These are phyloP conservation scores for Orchesellides sinensis DNA, from an alignment of 2,888 invertebrate genomes.

Conservation along the genomic window DNA sequence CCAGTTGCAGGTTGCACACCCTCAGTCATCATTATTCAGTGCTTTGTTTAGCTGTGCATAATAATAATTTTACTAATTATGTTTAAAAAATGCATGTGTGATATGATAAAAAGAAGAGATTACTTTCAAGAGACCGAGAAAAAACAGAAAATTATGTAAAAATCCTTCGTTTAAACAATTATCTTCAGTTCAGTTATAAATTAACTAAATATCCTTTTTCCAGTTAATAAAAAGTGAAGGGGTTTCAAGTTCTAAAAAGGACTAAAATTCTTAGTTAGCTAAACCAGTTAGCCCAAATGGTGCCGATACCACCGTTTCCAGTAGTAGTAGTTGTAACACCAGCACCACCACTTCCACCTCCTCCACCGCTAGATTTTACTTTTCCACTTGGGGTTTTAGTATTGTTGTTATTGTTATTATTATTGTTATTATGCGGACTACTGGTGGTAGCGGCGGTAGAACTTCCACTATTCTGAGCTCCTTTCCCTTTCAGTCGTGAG, in stretches of 20 bases:
- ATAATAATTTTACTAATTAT: background rate
- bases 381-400: conserved; percentile 34
- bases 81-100: background rate
- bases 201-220: no score
- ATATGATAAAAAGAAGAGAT: conserved; percentile 35
- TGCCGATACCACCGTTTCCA: conserved; percentile 59
- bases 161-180: conserved; percentile 1
- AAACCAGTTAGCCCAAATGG: conserved; percentile 71
- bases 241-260: conserved; percentile 37
- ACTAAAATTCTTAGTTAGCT: conserved; percentile 28
- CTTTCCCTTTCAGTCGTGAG: conserved; percentile 67
- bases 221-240: conserved; percentile 49
- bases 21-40: no score
- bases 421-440: conserved; percentile 33
- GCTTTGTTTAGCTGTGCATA: conserved; percentile 38
- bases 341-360: conserved; percentile 12
- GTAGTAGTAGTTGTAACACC: conserved; percentile 16
- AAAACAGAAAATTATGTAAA: conserved; percentile 9
- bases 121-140: conserved; percentile 21
- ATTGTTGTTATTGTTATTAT: conserved; percentile 29
- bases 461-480: conserved; percentile 20
- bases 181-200: no score
- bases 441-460: conserved; percentile 1
- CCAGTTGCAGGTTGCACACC: no score
- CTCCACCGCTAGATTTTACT: conserved; percentile 19